These are phyloP conservation scores for Drosophila austrosaltans DNA, from an alignment of 2,888 invertebrate genomes.

Conservation along the genomic window DNA sequence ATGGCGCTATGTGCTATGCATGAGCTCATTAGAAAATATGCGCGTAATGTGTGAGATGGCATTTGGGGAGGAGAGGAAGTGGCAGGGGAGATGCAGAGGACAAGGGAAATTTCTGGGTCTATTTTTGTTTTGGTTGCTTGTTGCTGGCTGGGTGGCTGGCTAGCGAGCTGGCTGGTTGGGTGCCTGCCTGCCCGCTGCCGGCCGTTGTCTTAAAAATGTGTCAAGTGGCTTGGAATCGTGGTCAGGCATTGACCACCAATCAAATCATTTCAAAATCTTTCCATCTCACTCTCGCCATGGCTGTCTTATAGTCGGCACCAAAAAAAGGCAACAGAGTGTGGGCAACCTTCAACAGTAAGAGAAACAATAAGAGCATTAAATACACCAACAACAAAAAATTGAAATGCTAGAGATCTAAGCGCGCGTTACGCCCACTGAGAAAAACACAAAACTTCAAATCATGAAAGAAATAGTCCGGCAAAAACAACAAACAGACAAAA, in stretches of 20 bases:
- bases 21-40: constrained; percentile 79
- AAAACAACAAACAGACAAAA: constrained; percentile 47
- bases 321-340: constrained; percentile 75
- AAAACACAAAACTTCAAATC: constrained; percentile 74
- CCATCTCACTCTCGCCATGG: constrained; percentile 2
- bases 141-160: neutral
- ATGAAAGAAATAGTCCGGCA: constrained; percentile 50
- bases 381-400: constrained; percentile 1
- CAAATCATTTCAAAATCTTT: neutral
- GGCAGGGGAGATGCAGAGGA: neutral
- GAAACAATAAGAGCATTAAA: constrained; percentile 19
- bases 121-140: constrained; percentile 64
- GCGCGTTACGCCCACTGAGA: constrained; percentile 71
- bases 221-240: constrained; percentile 71
- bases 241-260: constrained; percentile 66
- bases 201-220: constrained; percentile 60
- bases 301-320: constrained; percentile 58
- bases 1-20: constrained; percentile 65
- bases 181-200: too few species aligned
- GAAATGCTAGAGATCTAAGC: constrained; percentile 43
- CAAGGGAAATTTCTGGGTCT: constrained; percentile 31
- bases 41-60: constrained; percentile 73
- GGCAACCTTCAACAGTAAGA: constrained; percentile 65
- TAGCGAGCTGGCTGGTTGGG: neutral
- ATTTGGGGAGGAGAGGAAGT: constrained; percentile 30